A percentile compares a stretch with the other conserved stretches of the same genome.
phyloP scores from a whole-genome alignment of 2,797 vertebrate species.

The Karalla daura region DNA sequence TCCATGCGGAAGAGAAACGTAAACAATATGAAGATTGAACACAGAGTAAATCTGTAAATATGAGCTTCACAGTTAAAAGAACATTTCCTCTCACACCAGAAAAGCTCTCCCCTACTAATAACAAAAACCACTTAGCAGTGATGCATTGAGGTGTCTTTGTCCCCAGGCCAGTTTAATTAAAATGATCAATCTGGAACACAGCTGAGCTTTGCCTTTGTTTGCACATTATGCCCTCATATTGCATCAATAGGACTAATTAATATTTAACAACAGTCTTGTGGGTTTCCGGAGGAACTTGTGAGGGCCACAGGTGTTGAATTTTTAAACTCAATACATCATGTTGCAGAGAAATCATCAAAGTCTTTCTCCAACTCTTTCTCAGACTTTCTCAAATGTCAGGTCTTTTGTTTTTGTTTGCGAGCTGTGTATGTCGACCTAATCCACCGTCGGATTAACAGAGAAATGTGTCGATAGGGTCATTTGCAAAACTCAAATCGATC shows the following conservation, averaged over 20 bases:
- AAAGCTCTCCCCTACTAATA: background rate
- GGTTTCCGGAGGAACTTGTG: slow-evolving; percentile 4
- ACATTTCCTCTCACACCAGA: background rate
- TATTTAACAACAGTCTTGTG: slow-evolving; percentile 36
- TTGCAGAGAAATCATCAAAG: background rate
- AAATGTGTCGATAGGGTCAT: background rate
- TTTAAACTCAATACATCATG: background rate
- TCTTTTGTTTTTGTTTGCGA: background rate
- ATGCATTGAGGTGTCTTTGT: slow-evolving; percentile 19
- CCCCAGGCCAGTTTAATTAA: slow-evolving; percentile 50
- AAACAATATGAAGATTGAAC: background rate
- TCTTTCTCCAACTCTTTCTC: no score
- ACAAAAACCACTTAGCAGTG: slow-evolving; percentile 24
- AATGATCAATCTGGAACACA: slow-evolving; percentile 51
- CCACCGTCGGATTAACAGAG: background rate
- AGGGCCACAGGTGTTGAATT: slow-evolving; percentile 33
- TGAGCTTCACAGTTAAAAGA: background rate
- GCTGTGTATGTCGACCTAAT: background rate
- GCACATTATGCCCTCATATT: slow-evolving; percentile 7
- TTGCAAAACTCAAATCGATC: background rate
- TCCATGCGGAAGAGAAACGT: background rate
- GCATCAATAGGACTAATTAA: slow-evolving; percentile 45
- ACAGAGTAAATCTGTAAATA: background rate
- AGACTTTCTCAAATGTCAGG: background rate
- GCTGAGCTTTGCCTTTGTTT: slow-evolving; percentile 30